Base-by-base conservation (phyloP, 2,888 invertebrate species). In the Hirtodrosophila confusa region DNA sequence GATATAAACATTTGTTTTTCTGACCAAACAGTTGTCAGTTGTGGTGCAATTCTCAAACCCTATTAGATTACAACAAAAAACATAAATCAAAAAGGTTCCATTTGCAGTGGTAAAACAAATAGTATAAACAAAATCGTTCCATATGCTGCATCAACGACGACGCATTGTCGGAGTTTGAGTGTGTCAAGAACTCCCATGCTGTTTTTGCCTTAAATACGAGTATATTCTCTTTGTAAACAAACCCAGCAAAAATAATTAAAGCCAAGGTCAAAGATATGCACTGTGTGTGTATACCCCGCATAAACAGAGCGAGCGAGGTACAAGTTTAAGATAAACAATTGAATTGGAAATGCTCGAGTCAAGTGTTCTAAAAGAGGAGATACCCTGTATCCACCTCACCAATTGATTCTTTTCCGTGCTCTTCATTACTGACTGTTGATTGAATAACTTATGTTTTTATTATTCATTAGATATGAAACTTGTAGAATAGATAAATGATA, bases 161-260 rank as follows among this genome's bases (percentile, higher is more conserved):
- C 50, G 41, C 44, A 41, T 58, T 56, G 48, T 63, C 36, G 58
- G 44, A 24, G 12, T 47, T 57, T 24, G 49, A 78, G 72, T 79
- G 53, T 79, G 88, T 82, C 83, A 86, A 87, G 88, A 85, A 71
- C 75, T 75, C 62, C 35, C 64, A 58, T 44, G 57, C 61, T 63
- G 58, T 35, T 56, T 47, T 61, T 54, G 63, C 41, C 50, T 44
- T 43, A 50, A 54, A 62, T 29, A 49, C 9, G 31, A 27, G 27
- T 27, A 27, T 23, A 45, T 57, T 39, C 67, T 47, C 56, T 39
- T 29, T 62, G 76, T 73, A 77, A 84, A 69, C 66, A 69, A 57
- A 62, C 43, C 41, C 53, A 40, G 55, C 23, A 62, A 39, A 73
- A 68, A 78, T 69, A 73, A 76, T 74, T 83, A 73, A 78, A 78